Conservation (phyloP, 1,140 invertebrate genomes). For the Pissodes strobi region DNA sequence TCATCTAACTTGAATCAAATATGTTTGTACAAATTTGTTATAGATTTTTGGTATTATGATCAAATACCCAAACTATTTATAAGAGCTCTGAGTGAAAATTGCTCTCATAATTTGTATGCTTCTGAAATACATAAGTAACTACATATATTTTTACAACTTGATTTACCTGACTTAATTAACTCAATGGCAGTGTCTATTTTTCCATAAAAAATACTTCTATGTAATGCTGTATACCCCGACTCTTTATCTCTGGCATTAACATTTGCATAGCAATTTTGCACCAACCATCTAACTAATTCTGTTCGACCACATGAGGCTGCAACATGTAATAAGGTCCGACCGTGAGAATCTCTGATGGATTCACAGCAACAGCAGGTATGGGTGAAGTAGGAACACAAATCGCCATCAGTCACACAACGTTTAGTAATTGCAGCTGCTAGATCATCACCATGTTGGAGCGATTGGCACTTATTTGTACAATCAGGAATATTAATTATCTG, state of each 20-base stretch:
- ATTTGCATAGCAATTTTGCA: slow-evolving; percentile 63
- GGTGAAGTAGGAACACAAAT: slow-evolving; percentile 63
- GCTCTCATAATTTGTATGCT: too few species aligned
- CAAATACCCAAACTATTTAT: too few species aligned
- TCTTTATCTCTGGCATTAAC: slow-evolving; percentile 69
- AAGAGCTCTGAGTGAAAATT: too few species aligned
- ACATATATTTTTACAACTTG: neutral
- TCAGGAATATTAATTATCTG: slow-evolving; percentile 22
- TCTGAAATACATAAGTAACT: too few species aligned
- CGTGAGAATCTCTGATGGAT: slow-evolving; percentile 61
- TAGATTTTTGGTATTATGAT: too few species aligned
- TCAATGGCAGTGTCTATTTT: slow-evolving; percentile 68
- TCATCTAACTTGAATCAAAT: too few species aligned
- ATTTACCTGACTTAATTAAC: slow-evolving; percentile 65
- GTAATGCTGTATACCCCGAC: slow-evolving; percentile 76
- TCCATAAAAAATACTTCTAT: slow-evolving; percentile 76
- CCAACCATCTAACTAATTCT: slow-evolving; percentile 69
- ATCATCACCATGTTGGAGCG: slow-evolving; percentile 63
- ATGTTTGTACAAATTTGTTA: too few species aligned
- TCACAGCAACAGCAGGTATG: slow-evolving; percentile 64
- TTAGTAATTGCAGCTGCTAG: slow-evolving; percentile 65
- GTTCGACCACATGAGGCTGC: slow-evolving; percentile 69
- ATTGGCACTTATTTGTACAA: slow-evolving; percentile 64
- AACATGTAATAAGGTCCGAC: slow-evolving; percentile 70
- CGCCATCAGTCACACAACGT: slow-evolving; percentile 60